Evolutionary conservation across 2,888 invertebrate species (phyloP).

Genomic region (Melinopterus prodromus): DNA sequence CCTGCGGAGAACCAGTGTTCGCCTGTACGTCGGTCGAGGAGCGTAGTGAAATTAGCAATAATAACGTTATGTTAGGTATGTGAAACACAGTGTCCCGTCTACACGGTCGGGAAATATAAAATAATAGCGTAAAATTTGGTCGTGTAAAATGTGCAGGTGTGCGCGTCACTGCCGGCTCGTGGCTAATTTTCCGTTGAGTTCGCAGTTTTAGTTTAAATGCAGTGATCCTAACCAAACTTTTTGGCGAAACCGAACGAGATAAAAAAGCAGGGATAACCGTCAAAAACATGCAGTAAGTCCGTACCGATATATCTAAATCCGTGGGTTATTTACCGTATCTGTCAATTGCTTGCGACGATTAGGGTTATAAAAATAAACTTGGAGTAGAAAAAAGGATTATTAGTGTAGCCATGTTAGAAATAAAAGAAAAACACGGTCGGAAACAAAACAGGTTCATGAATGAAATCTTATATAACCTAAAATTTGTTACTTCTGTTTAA

Average conservation of each 20-base stretch:
- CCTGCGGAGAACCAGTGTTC: neutral
- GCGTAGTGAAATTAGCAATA: neutral
- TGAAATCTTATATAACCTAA: neutral
- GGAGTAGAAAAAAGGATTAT: neutral
- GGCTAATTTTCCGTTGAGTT: neutral
- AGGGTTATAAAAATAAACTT: neutral
- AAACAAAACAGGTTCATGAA: constrained; percentile 4
- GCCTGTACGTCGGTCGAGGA: neutral
- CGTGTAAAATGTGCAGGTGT: neutral
- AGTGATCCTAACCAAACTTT: neutral
- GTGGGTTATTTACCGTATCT: neutral
- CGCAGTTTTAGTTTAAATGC: neutral
- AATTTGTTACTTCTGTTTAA: too few species aligned
- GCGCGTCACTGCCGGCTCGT: neutral
- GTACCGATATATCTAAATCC: neutral
- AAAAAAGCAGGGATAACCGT: neutral
- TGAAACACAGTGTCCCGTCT: neutral
- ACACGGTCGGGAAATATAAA: neutral
- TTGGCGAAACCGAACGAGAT: neutral
- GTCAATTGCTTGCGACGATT: neutral
- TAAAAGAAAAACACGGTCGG: neutral
- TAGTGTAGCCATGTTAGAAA: neutral
- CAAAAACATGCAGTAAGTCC: neutral
- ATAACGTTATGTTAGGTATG: neutral
- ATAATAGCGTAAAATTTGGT: neutral